Base-by-base conservation (phyloP, 2,113 vertebrate species). In the Cyprinodon variegatus region DNA sequence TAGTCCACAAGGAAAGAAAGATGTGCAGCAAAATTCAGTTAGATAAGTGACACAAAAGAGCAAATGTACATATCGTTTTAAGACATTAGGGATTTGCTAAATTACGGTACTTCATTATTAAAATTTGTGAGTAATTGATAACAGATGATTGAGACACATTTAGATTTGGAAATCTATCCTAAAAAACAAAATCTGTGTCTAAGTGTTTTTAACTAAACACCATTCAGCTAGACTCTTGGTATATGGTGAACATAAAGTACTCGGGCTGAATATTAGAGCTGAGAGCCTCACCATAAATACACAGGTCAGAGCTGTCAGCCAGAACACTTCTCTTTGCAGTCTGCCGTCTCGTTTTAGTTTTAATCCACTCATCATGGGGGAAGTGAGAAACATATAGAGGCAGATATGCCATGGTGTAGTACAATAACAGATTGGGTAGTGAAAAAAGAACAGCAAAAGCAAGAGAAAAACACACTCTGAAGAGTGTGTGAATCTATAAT, bases 401-500 rank as follows among this genome's bases (percentile, higher is more conserved):
- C 94, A 88, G 91, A 94, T 92, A 86, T 14, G 77, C 65, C 62
- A 3, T n/a, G 63, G 77, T 72, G 22, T 40, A 57, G 60, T 72
- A 76, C 85, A 83, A 76, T 81, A 84, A 89, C 78, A 76, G 84
- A 83, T 83, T 71, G 78, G 75, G 64, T 4, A 43, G 62, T 39
- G 13, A 1, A 45, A 43, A 83, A 72, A 79, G 66, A 83, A 72
- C 65, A 75, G 39, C 73, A 72, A 72, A 85, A 85, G 81, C 79
- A 81, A 79, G 79, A 87, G 87, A 89, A 92, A 88, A 90, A 89
- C 83, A 72, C 72, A 86, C 81, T 86, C 82, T 87, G 86, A 89
- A 89, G 88, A 84, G 86, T 90, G 86, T 90, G 88, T 68, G 86
- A 90, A 90, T 92, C 84, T 68, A 79, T 92, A 92, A 93, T 90